Evolutionary conservation across 2,113 vertebrate species (phyloP).

Genomic region (Notechis scutatus): DNA sequence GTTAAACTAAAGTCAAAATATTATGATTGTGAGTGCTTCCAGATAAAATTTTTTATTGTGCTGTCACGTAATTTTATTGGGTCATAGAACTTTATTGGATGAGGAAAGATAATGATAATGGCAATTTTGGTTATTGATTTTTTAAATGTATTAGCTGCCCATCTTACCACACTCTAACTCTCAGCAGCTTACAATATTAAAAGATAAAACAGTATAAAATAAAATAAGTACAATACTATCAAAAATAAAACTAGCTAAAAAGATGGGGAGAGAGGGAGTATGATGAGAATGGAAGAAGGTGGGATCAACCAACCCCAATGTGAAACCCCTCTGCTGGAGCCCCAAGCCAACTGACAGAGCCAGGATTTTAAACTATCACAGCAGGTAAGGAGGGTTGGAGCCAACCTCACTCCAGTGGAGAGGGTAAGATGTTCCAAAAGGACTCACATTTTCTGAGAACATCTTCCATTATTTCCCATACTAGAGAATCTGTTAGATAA

Average conservation of each 20-base stretch:
- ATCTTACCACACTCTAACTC: not conserved
- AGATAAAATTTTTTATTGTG: not conserved
- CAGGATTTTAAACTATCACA: not conserved
- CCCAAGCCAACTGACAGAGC: not conserved
- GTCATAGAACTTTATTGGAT: not conserved
- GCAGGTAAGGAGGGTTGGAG: not conserved
- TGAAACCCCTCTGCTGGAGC: not conserved
- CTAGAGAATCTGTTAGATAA: not conserved
- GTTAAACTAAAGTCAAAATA: slow-evolving; percentile 50
- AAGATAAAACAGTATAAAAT: not conserved
- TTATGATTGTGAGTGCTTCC: not conserved
- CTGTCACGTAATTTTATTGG: not conserved
- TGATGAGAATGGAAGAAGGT: not conserved
- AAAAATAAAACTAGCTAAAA: not conserved
- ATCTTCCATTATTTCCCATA: not conserved
- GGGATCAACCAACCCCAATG: not conserved
- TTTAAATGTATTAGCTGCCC: not conserved
- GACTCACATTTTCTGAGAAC: not conserved
- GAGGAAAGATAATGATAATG: not conserved
- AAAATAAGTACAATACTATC: not conserved
- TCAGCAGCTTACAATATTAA: not conserved
- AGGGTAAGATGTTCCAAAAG: not conserved
- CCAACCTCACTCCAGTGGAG: not conserved
- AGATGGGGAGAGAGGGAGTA: not conserved
- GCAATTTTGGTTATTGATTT: not conserved